phyloP scores from a whole-genome alignment of 2,888 invertebrate genomes.

The Tenthredo mesomela region DNA sequence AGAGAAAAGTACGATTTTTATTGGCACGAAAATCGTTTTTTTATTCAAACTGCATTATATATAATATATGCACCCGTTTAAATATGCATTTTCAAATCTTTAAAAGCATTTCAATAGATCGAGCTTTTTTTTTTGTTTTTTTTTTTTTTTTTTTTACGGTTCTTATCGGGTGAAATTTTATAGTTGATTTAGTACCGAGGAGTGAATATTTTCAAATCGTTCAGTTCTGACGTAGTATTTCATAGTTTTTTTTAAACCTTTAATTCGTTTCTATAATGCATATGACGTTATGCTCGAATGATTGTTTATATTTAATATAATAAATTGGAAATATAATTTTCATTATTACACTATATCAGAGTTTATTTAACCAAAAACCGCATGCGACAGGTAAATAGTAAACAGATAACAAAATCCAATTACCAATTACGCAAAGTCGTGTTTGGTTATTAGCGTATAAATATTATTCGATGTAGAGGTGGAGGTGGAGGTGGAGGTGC shows the following conservation, averaged over 20 bases:
- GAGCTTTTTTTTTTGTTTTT: background rate
- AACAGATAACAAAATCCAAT: constrained; percentile 45
- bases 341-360: too few relatives aligned
- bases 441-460: constrained; percentile 50
- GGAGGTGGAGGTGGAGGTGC: background rate
- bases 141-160: background rate
- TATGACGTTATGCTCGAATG: background rate
- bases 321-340: background rate
- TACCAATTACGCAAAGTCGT: constrained; percentile 38
- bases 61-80: background rate
- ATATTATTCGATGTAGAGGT: background rate
- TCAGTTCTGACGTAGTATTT: too few relatives aligned
- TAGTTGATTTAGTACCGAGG: background rate
- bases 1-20: background rate
- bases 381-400: background rate
- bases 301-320: background rate
- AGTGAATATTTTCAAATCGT: background rate
- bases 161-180: background rate
- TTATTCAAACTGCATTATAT: background rate
- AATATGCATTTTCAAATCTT: constrained; percentile 18
- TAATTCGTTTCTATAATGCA: background rate
- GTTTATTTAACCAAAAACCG: constrained; percentile 1
- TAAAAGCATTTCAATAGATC: constrained; percentile 4
- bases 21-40: background rate
- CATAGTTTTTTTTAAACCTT: background rate